A percentile compares a stretch with the other conserved stretches of the same genome.
Evolutionary conservation across 2,888 invertebrate species (phyloP).

Genomic region (Marronus borbonicus): DNA sequence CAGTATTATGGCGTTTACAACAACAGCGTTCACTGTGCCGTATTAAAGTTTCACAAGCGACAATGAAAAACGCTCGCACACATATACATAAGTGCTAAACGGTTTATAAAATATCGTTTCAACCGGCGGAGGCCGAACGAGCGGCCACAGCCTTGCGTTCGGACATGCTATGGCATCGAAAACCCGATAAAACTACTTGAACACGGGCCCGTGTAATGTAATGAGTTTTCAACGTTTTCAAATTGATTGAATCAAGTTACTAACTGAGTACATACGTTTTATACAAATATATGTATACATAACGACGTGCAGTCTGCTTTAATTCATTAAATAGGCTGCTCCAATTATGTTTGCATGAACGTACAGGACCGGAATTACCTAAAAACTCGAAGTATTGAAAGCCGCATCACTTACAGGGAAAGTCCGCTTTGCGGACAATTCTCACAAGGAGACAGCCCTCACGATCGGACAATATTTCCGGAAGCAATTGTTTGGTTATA

Average conservation of each 20-base stretch:
- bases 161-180: constrained; percentile 1
- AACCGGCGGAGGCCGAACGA: background rate
- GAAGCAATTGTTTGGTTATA: too few species aligned
- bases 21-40: background rate
- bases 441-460: too few species aligned
- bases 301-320: constrained; percentile 8
- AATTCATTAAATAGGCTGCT: constrained; percentile 32
- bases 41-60: constrained; percentile 36
- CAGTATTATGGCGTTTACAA: background rate
- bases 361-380: background rate
- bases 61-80: constrained; percentile 42
- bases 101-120: constrained; percentile 35
- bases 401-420: too few species aligned
- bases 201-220: constrained; percentile 40
- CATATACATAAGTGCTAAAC: constrained; percentile 31
- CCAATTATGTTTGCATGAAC: background rate
- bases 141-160: background rate
- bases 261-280: constrained; percentile 24
- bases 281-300: background rate
- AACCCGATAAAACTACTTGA: constrained; percentile 30
- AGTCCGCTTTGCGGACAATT: too few species aligned
- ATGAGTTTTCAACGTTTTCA: constrained; percentile 35
- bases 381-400: too few species aligned
- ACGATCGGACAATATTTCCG: too few species aligned
- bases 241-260: constrained; percentile 41